phyloP scores from a whole-genome alignment of 2,113 vertebrate species.

The Baryphthengus martii region DNA sequence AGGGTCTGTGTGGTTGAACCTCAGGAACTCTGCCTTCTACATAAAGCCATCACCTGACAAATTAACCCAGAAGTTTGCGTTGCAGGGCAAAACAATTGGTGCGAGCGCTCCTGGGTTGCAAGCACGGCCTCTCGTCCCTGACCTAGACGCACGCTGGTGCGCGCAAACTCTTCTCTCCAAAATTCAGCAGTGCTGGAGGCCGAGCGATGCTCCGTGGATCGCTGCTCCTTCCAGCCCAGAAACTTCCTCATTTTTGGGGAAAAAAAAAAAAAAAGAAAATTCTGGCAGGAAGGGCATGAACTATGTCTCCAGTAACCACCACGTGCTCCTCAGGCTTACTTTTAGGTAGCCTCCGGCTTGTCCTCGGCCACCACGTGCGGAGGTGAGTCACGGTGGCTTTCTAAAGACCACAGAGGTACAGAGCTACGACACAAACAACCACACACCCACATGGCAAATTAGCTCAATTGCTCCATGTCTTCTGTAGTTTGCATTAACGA shows the following conservation, averaged over 20 bases:
- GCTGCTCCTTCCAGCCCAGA: not conserved
- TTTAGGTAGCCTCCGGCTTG: not conserved
- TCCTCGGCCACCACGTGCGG: not conserved
- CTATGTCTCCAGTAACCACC: not conserved
- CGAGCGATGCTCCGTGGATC: not conserved
- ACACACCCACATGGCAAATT: not conserved
- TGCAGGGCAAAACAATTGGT: not conserved
- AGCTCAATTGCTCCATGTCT: not conserved
- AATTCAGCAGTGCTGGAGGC: not conserved
- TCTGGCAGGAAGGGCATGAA: not conserved
- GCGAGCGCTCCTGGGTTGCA: fast-evolving
- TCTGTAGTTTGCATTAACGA: not conserved
- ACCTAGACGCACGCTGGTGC: fast-evolving
- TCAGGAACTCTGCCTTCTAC: not conserved
- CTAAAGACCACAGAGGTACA: fast-evolving
- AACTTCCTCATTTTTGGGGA: not conserved
- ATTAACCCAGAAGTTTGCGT: not conserved
- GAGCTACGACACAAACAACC: not conserved
- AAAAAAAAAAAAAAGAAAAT: not conserved
- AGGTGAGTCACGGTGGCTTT: not conserved
- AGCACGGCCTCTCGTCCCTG: not conserved
- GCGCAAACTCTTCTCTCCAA: not conserved
- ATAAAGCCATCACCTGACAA: not conserved
- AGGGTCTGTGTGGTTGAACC: not conserved
- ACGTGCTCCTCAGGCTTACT: not conserved